Conservation (phyloP, 2,113 vertebrate genomes). For the Corythornis vintsioides region DNA sequence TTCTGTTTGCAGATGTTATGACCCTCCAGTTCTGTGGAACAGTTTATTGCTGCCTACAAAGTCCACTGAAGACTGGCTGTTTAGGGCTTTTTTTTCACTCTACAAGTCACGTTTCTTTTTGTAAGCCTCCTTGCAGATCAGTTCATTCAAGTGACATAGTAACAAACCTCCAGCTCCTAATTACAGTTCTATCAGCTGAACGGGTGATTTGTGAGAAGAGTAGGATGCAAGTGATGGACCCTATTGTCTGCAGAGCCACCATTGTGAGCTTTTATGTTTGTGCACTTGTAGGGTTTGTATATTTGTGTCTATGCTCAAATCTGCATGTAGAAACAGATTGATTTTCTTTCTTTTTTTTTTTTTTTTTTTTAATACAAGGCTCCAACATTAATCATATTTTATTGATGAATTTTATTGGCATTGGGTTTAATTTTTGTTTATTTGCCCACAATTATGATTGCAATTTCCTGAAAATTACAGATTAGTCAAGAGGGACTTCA, state of each 20-base stretch:
- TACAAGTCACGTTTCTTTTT: neutral
- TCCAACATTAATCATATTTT: conserved; percentile 1
- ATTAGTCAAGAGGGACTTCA: conserved; percentile 52
- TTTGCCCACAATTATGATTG: conserved; percentile 44
- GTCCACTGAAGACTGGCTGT: neutral
- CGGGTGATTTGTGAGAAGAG: neutral
- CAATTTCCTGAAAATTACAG: conserved; percentile 62
- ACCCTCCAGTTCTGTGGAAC: neutral
- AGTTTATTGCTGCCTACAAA: neutral
- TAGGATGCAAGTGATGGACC: neutral
- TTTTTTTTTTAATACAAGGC: neutral
- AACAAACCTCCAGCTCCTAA: conserved; percentile 28
- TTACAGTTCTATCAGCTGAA: neutral
- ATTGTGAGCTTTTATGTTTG: neutral
- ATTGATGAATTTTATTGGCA: conserved; percentile 49
- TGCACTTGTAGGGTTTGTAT: neutral
- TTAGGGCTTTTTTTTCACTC: conserved; percentile 9
- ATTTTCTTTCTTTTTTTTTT: neutral
- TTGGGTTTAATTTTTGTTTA: conserved; percentile 31
- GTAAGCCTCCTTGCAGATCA: neutral
- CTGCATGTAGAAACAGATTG: neutral
- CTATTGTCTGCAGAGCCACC: neutral
- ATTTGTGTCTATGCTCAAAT: neutral
- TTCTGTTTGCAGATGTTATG: neutral
- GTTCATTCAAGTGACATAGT: neutral